Evolutionary conservation across 2,797 vertebrate species (phyloP), one percentile per base, ranked within the genome.

Genomic region (Onychomys arenicola): DNA sequence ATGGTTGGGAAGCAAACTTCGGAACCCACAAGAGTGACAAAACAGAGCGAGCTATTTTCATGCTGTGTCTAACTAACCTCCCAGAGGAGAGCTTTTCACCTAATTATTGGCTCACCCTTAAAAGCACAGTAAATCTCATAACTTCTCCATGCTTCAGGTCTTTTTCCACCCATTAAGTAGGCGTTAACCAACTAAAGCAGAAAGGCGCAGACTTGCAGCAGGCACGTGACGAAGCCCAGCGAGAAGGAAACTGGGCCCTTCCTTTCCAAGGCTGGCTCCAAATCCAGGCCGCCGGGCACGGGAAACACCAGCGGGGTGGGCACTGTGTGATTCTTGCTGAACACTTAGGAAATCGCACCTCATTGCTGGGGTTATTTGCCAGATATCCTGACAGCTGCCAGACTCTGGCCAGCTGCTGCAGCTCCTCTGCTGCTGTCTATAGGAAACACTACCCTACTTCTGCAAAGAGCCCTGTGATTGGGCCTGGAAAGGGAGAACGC

Each of bases 141-240:
- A 67, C 52, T 67, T 88, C 88, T 96, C 63, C 87, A 81, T 16
- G 87, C 93, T 93, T 69, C 21, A 69, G 87, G 92, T 77, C 89
- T 95, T 97, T 97, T 96, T 81, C 92, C 71, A 67, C 55, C 81
- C 76, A 77, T 95, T 90, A 77, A 2, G 23, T 77, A 52, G 13
- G 55, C 93, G 84, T 90, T 81, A 93, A 89, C 43, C 61, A 81
- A 40, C 27, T 67, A 57, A 80, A 57, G 32, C 34, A 87, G 43
- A 90, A 59, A 82, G 46, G 52, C 27, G 1, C 88, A 84, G 19
- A 37, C 27, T 84, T 49, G 21, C 69, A 73, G 34, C 29, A 25
- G 43, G 37, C 75, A 7, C 9, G 37, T 43, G 23, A 75, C 13
- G 2, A 69, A 32, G 57, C 52, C 23, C 89, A 85, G 81, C 25